These are phyloP conservation scores for Chrysemys picta DNA, from an alignment of 2,113 vertebrate species.

Conservation along the genomic window DNA sequence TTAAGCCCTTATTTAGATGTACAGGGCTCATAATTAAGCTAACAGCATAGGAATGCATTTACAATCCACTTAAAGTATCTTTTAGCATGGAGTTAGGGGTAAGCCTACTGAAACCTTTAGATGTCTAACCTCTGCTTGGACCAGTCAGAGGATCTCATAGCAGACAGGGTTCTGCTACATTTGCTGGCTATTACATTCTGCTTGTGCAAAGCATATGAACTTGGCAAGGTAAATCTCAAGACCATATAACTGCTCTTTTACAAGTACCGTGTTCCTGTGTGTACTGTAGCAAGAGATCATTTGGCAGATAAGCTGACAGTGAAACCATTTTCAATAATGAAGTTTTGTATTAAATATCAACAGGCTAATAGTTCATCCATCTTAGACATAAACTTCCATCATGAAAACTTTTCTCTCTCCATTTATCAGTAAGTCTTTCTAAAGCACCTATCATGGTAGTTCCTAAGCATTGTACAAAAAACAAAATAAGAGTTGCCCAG, in stretches of 20 bases:
- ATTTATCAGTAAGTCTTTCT: background rate
- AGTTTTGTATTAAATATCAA: background rate
- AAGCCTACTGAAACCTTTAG: background rate
- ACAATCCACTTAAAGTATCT: rapidly evolving
- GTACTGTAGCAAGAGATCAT: background rate
- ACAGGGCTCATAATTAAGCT: background rate
- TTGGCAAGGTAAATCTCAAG: background rate
- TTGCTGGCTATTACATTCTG: background rate
- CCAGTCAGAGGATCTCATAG: background rate
- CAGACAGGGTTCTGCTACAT: background rate
- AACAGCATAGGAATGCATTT: background rate
- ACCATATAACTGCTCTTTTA: background rate
- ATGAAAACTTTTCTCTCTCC: background rate
- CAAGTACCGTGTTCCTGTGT: background rate
- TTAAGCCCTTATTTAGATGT: background rate
- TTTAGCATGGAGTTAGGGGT: rapidly evolving
- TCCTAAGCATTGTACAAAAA: background rate
- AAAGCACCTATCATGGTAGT: slow-evolving; percentile 22
- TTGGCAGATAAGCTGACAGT: background rate
- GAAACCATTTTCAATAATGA: background rate
- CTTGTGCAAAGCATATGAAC: background rate
- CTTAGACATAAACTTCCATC: background rate
- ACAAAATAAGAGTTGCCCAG: background rate
- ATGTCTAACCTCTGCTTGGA: background rate
- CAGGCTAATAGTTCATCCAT: background rate